These are phyloP conservation scores for Tragulus kanchil DNA, from an alignment of 2,113 vertebrate species.

Conservation along the genomic window DNA sequence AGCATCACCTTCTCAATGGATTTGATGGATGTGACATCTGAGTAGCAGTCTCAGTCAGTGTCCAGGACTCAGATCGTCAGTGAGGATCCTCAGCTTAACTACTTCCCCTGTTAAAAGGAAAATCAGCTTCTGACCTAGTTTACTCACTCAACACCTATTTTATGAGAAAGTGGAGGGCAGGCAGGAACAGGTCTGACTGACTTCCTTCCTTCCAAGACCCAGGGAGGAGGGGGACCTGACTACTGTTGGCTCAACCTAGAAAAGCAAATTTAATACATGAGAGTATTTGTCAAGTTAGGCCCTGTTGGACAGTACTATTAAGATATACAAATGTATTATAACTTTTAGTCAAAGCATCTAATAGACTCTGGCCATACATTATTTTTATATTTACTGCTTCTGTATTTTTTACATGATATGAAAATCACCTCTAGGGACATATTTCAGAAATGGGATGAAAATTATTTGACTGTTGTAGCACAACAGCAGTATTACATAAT, in stretches of 20 bases:
- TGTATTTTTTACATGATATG: not conserved
- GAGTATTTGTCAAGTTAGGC: not conserved
- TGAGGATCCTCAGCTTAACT: not conserved
- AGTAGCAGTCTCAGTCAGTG: not conserved
- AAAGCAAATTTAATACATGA: not conserved
- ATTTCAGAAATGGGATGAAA: not conserved
- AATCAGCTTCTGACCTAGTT: not conserved
- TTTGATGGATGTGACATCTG: not conserved
- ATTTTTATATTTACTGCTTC: not conserved
- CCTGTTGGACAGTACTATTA: not conserved
- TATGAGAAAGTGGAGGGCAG: not conserved
- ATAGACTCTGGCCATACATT: not conserved
- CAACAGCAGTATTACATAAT: not conserved
- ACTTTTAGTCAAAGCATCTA: not conserved
- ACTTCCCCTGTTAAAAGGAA: not conserved
- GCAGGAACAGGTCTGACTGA: not conserved
- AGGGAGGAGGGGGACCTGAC: not conserved
- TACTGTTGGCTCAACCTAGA: not conserved
- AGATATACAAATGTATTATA: not conserved
- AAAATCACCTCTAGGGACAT: not conserved
- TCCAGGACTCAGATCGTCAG: not conserved
- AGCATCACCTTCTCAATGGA: not conserved
- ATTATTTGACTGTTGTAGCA: not conserved
- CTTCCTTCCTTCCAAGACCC: not conserved
- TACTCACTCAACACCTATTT: not conserved